These are phyloP conservation scores for Sebastes nivosus DNA, from an alignment of 2,797 vertebrate species.

Conservation along the genomic window DNA sequence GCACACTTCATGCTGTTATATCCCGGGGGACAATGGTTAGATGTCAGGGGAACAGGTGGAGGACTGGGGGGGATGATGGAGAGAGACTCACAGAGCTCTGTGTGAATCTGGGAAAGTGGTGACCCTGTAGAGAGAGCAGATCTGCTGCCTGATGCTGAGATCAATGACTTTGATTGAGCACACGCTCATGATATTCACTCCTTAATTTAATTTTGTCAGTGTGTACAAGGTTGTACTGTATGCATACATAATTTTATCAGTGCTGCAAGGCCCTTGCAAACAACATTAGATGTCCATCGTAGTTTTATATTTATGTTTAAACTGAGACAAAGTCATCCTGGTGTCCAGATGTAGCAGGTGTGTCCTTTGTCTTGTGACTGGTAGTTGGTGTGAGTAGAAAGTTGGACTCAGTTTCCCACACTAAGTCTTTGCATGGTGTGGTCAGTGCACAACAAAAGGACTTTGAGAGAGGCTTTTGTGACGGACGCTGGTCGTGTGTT, in stretches of 20 bases:
- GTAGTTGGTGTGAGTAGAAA: not conserved
- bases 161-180: too few species aligned
- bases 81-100: too few species aligned
- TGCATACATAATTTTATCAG: too few species aligned
- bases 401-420: too few species aligned
- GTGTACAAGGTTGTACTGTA: too few species aligned
- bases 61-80: not conserved
- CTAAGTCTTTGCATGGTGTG: slow-evolving; percentile 22
- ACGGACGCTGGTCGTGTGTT: slow-evolving; percentile 18
- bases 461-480: slow-evolving; percentile 53
- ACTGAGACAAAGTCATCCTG: not conserved
- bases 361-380: not conserved
- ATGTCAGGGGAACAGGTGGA: slow-evolving; percentile 62
- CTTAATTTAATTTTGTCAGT: too few species aligned
- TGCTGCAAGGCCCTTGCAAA: not conserved
- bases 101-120: too few species aligned
- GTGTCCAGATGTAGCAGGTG: slow-evolving; percentile 35
- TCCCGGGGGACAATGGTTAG: slow-evolving; percentile 34
- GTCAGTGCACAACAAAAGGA: slow-evolving; percentile 48
- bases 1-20: too few species aligned
- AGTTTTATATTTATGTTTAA: not conserved
- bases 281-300: too few species aligned
- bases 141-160: too few species aligned
- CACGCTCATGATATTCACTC: too few species aligned
- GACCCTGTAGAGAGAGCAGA: too few species aligned